These are phyloP conservation scores for Decapterus maruadsi DNA, from an alignment of 2,797 vertebrate genomes.

Conservation along the genomic window DNA sequence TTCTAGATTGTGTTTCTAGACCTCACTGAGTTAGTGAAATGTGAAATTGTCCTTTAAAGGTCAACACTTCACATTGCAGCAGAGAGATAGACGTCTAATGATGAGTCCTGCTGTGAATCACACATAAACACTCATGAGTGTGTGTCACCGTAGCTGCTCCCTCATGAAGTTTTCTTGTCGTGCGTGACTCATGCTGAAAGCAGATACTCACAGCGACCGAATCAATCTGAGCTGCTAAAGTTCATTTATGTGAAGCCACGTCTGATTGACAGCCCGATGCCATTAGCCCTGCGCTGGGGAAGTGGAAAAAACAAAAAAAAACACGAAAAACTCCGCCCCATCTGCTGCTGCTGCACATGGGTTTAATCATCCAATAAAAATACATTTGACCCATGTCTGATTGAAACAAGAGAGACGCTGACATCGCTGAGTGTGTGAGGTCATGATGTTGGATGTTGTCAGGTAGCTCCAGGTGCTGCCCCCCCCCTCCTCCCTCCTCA, in stretches of 20 bases:
- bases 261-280: constrained; percentile 15
- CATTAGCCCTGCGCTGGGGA: not conserved
- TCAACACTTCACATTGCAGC: not conserved
- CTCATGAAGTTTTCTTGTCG: no score
- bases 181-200: constrained; percentile 44
- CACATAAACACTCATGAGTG: no score
- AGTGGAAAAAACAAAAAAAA: no score
- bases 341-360: not conserved
- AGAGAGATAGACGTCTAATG: not conserved
- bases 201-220: constrained; percentile 6
- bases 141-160: no score
- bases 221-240: constrained; percentile 21
- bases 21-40: not conserved
- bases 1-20: no score
- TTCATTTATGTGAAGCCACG: constrained; percentile 27
- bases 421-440: constrained; percentile 16
- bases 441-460: constrained; percentile 24
- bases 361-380: constrained; percentile 29
- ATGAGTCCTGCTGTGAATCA: constrained; percentile 12
- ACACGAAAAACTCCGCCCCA: constrained; percentile 29
- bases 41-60: not conserved
- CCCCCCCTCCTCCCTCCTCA: not conserved
- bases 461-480: constrained; percentile 33
- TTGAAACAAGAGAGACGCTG: constrained; percentile 5
- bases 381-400: not conserved